phyloP scores from a whole-genome alignment of 1,140 invertebrate species.

The silkworm (Bombyx mori) region ASM3026992v2 NC_085119.1:9753001-9753500 shows the following conservation, averaged over 20 bases:
- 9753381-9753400: slow-evolving; percentile 18
- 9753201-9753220: background rate
- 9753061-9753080: background rate
- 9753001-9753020: too few relatives aligned
- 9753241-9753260: slow-evolving; percentile 12
- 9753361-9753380: slow-evolving; percentile 6
- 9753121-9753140: background rate
- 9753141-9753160: slow-evolving; percentile 1
- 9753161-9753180: slow-evolving; percentile 8
- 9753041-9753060: too few relatives aligned
- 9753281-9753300: background rate
- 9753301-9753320: slow-evolving; percentile 10
- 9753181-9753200: slow-evolving; percentile 9
- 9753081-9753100: slow-evolving; percentile 2
- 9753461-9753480: slow-evolving; percentile 10
- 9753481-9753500: slow-evolving; percentile 11
- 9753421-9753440: slow-evolving; percentile 8
- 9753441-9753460: slow-evolving; percentile 11
- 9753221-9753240: background rate
- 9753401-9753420: slow-evolving; percentile 7
- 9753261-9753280: background rate
- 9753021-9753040: too few relatives aligned
- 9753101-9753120: background rate
- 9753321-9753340: slow-evolving; percentile 8
- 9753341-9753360: slow-evolving; percentile 12